Evolutionary conservation across 2,888 invertebrate genomes (phyloP).

Genomic region (Iselma pallidipennis): DNA sequence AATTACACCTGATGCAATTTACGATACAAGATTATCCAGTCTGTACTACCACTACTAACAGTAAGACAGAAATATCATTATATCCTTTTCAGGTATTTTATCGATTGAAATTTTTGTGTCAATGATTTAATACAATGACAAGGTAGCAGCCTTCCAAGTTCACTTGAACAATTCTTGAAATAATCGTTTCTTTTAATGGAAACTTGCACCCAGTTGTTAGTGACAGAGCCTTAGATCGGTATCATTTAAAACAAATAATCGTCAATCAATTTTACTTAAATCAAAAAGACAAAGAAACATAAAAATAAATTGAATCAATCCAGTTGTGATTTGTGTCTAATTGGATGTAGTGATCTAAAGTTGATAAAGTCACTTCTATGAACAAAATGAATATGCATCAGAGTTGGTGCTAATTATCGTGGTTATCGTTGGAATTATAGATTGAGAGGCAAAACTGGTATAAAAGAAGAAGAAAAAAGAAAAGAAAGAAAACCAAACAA

Average conservation of each 20-base stretch:
- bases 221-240: too few species aligned
- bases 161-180: background rate
- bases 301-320: too few species aligned
- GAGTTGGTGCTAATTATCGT: background rate
- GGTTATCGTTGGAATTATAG: background rate
- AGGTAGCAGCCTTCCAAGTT: background rate
- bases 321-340: too few species aligned
- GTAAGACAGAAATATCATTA: background rate
- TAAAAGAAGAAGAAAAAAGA: background rate
- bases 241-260: too few species aligned
- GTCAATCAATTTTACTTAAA: too few species aligned
- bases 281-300: too few species aligned
- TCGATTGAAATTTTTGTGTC: background rate
- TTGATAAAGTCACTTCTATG: too few species aligned
- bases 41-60: too few species aligned
- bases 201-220: background rate
- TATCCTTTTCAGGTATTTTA: background rate
- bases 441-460: conserved; percentile 8
- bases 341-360: too few species aligned
- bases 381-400: too few species aligned
- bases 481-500: too few species aligned
- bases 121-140: background rate
- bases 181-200: background rate
- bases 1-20: background rate
- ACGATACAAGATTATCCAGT: background rate